Base-by-base conservation (phyloP, 2,797 vertebrate species). In the Epinephelus awoara region DNA sequence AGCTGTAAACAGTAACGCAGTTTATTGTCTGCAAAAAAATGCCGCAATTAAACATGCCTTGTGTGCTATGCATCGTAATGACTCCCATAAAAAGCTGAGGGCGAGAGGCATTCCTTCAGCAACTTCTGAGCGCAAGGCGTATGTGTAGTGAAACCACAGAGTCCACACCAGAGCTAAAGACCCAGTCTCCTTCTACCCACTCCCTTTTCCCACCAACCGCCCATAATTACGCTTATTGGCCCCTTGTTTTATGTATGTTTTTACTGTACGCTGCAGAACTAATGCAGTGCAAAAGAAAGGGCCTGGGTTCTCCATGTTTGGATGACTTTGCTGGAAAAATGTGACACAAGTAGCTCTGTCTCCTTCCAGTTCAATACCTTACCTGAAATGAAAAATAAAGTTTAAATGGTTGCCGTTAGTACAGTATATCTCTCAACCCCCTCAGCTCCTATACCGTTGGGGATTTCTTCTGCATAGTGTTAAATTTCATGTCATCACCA, bases 21-120 rank as follows among this genome's bases (percentile, higher is more conserved):
- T 95, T 95, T 95, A 95, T 89, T 80, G 91, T 84, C 76, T 72
- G 67, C 69, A 84, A 81, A 85, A 86, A 65, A 67, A 65, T 57
- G 85, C 75, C 13, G 72, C 92, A 93, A 92, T 95, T 94, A 93
- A 93, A 82, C 75, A 82, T 82, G 92, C 87, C 91, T 93, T 92
- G 92, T 92, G 94, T 85, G 89, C 89, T 77, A 64, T 80, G 93
- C 90, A 85, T 93, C 84, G 61, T 96, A 94, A 95, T 94, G 92
- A 91, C 84, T 90, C 81, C 90, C 92, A 92, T 95, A 95, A 96
- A 95, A 94, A 85, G 86, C 85, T 85, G 85, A 92, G 89, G 89
- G 84, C 47, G n/a, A 88, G 87, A 88, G 74, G 82, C 91, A 92
- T 95, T 95, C 93, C 90, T 93, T 70, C 77, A 81, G 89, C 90